Base-by-base conservation (phyloP, 1,140 invertebrate species). In the Phenacoccus solenopsis region DNA sequence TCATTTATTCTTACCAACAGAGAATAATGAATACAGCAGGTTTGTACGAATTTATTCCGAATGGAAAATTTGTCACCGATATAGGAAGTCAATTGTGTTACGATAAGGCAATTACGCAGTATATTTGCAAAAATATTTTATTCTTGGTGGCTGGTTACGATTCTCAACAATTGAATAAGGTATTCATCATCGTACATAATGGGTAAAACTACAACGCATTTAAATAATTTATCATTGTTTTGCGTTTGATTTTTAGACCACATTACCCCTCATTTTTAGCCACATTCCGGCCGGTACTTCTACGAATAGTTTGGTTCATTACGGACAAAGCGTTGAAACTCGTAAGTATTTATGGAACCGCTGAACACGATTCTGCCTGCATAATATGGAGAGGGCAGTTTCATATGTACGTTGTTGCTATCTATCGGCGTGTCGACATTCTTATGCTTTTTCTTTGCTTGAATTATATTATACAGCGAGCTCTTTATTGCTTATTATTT, bases 251-350 rank as follows among this genome's bases (percentile, higher is more conserved):
- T 67, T 80, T n/a, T 74, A 89, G 87, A 87, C 86, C 25, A 80
- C 88, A 75, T 71, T 93, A 0, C 87, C 90, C 0, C 83, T 89
- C 0, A 89, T 93, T 74, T 77, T 90, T 1, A 84, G 85, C 10
- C 89, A 96, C 77, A 86, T 85, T 4, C 94, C 94, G 2, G 90
- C 91, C 0, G 85, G 85, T 10, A 82, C 86, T 1, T 87, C 86
- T 1, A 81, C 81, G 0, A 78, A 81, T 71, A 84, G 85, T 74
- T 73, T 89, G 1, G 74, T 85, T 20, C 82, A 83, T 73, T 83
- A 78, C 69, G 80, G 80, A 16, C 82, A 83, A 73, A 72, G 76
- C 28, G 76, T 78, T 22, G 76, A 77, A 68, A 73, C 64, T 70
- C 72, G 72, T 73, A 10, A 72, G 68, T 71, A 68, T n/a, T n/a